Evolutionary conservation across 1,140 invertebrate genomes (phyloP).

Genomic region (Orussus abietinus): DNA sequence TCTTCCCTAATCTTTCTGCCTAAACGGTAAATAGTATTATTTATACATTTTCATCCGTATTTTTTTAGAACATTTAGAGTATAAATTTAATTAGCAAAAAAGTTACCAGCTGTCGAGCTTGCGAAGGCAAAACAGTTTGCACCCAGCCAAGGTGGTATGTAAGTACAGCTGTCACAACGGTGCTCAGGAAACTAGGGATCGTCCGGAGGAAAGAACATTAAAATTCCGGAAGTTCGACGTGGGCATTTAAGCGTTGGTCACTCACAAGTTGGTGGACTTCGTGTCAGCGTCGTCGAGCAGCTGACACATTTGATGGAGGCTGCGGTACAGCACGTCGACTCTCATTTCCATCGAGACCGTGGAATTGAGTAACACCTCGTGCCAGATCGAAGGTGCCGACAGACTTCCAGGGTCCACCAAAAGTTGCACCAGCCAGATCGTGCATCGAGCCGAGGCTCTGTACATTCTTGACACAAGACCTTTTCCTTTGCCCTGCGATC

Average conservation of each 20-base stretch:
- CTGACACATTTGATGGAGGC: slow-evolving; percentile 44
- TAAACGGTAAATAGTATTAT: slow-evolving; percentile 15
- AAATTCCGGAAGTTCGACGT: no score
- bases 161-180: slow-evolving; percentile 79
- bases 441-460: slow-evolving; percentile 30
- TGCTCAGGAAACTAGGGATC: slow-evolving; percentile 80
- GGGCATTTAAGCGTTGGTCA: no score
- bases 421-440: slow-evolving; percentile 34
- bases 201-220: slow-evolving; percentile 12
- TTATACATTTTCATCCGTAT: slow-evolving; percentile 3
- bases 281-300: slow-evolving; percentile 44
- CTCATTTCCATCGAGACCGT: slow-evolving; percentile 26
- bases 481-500: slow-evolving; percentile 20
- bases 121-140: slow-evolving; percentile 60
- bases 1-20: slow-evolving; percentile 46
- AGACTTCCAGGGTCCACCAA: slow-evolving; percentile 27
- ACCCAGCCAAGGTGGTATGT: slow-evolving; percentile 91
- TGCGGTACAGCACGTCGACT: slow-evolving; percentile 26
- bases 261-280: slow-evolving; percentile 50
- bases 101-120: slow-evolving; percentile 37
- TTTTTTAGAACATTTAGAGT: no score
- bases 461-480: slow-evolving; percentile 33
- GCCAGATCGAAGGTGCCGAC: slow-evolving; percentile 40
- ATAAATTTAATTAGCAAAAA: slow-evolving; percentile 3
- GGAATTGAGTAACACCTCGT: slow-evolving; percentile 44